Evolutionary conservation across 92 coral and sea anemone genomes (phyloP), one percentile per base, ranked within the genome.

Genomic region (Phymanthus crucifer): DNA sequence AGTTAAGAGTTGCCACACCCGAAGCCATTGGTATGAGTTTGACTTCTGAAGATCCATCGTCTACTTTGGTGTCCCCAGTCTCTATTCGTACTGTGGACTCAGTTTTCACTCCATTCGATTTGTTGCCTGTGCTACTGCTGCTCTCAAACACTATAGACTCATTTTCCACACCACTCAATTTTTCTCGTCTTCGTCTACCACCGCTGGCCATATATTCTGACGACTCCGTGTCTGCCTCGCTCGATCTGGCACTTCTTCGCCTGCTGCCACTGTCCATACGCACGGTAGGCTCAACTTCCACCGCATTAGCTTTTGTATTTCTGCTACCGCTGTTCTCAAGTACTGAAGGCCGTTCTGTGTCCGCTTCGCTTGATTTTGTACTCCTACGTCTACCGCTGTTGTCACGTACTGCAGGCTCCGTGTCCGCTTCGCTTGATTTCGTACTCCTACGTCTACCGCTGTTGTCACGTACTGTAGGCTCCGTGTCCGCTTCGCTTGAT

Each of bases 1-100:
- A 82, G 66, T 61, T 74, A 9, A 82, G 27, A 0, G 86, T 64
- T 19, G 86, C 45, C 40, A 72, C 57, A 8, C 32, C 48, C 23
- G 80, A 40, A 23, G 31, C 72, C 37, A 80, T 16, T 69, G 46
- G 84, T n/a, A 82, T 50, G 10, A 40, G 43, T 3, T 72, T 78
- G 74, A 34, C 74, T 37, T 58, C 38, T 64, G 70, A 26, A 1
- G 74, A 27, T 24, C 14, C 72, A 66, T 21, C 36, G 6, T 37
- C 70, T n/a, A 77, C 18, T 21, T 45, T 77, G 26, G 40, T 46
- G 26, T 26, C 34, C 24, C 27, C 65, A 27, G 40, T 16, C 27
- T 26, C 1, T 29, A 54, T 6, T 21, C 64, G 64, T 21, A 54
- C 64, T 4, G 64, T 54, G n/a, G 24, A 3, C n/a, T 21, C 29